Evolutionary conservation across 2,113 vertebrate species (phyloP).

Genomic region (Mixornis gularis): DNA sequence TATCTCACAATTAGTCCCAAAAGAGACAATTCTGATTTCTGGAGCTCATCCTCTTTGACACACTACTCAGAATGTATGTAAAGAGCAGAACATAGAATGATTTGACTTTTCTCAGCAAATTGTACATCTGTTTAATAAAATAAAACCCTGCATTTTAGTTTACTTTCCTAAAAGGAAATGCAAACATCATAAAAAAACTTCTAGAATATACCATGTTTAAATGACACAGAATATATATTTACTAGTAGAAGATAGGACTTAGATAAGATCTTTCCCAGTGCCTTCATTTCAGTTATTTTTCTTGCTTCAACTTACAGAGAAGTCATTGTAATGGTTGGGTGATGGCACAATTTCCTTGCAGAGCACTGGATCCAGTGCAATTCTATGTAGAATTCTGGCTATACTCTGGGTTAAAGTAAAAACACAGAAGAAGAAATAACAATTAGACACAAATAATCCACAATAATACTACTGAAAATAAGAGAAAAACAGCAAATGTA

Average conservation of each 20-base stretch:
- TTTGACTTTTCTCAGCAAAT: background rate
- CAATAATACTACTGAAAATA: background rate
- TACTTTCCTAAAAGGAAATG: background rate
- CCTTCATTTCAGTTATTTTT: background rate
- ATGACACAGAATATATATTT: background rate
- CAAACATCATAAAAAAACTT: background rate
- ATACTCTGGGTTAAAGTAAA: background rate
- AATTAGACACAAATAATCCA: background rate
- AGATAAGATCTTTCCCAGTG: background rate
- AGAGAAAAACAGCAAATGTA: background rate
- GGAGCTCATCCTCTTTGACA: background rate
- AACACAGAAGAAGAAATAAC: background rate
- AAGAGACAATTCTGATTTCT: background rate
- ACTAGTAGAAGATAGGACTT: background rate
- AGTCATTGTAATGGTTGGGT: background rate
- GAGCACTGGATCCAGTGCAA: background rate
- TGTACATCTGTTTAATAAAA: background rate
- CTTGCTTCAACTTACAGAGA: background rate
- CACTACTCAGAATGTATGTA: background rate
- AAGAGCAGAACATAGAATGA: background rate
- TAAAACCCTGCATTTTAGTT: background rate
- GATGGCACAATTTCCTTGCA: background rate
- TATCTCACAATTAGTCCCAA: background rate
- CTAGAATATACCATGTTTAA: background rate
- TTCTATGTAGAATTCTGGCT: background rate